These are phyloP conservation scores for Taeniopygia guttata DNA, from an alignment of 2,797 vertebrate species.

Conservation along the genomic window DNA sequence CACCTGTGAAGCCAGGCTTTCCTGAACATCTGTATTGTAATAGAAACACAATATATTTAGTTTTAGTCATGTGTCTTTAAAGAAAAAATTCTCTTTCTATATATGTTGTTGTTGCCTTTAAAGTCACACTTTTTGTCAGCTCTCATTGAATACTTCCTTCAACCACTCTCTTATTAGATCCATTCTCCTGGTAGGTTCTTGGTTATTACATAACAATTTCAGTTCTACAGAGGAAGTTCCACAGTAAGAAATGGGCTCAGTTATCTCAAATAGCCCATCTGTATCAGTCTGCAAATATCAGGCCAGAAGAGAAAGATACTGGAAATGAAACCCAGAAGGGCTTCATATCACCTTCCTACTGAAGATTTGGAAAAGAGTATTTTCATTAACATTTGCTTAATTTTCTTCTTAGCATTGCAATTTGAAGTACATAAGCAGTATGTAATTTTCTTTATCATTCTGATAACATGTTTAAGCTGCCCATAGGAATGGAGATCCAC, in stretches of 20 bases:
- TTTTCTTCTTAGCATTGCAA: neutral
- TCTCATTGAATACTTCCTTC: neutral
- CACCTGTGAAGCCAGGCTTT: neutral
- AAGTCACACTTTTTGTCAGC: neutral
- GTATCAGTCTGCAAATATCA: neutral
- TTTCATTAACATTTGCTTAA: neutral
- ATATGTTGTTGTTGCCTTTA: neutral
- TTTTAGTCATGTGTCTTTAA: neutral
- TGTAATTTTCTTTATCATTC: neutral
- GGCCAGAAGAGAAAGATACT: neutral
- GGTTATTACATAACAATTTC: neutral
- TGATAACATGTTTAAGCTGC: neutral
- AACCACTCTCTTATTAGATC: neutral
- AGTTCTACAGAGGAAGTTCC: neutral
- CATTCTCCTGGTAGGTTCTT: neutral
- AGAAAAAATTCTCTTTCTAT: neutral
- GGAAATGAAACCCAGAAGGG: neutral
- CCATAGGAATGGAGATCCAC: neutral
- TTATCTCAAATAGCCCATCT: neutral
- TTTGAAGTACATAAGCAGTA: neutral
- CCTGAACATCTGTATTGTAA: neutral
- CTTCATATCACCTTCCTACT: neutral
- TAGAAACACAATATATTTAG: neutral
- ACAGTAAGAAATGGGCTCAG: neutral
- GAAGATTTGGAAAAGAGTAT: neutral